These are phyloP conservation scores for Bos taurus DNA, from an alignment of 2,113 vertebrate genomes.

Conservation along the genomic window ARS-UCD2.0 NC_037355.1:11357001-11357500, in stretches of 20 bases:
- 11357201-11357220: not conserved
- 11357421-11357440: not conserved
- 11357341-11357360: not conserved
- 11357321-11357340: not conserved
- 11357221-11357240: not conserved
- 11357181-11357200: not conserved
- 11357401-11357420: not conserved
- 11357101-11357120: not conserved
- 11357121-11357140: not conserved
- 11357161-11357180: not conserved
- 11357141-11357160: not conserved
- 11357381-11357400: not conserved
- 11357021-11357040: not conserved
- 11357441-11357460: not conserved
- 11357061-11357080: not conserved
- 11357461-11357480: not conserved
- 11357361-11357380: not conserved
- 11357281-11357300: not conserved
- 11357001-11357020: not conserved
- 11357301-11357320: not conserved
- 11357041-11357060: too few species aligned
- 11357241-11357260: not conserved
- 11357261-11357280: not conserved
- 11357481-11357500: not conserved
- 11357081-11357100: not conserved